Base-by-base conservation (phyloP, 2,888 invertebrate genomes). In the Tupiocoris notatus region DNA sequence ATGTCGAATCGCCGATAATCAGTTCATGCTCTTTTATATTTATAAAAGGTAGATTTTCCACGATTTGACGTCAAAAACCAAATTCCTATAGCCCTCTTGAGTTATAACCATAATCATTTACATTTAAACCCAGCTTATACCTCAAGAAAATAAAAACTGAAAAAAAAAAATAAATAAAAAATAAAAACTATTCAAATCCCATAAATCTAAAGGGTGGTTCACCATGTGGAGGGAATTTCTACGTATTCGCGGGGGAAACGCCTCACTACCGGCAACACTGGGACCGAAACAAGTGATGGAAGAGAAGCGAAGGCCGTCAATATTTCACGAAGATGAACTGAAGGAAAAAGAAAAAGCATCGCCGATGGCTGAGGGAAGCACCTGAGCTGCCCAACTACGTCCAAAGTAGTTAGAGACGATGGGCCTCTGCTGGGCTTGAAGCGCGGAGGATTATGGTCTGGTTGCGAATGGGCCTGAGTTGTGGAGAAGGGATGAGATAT, bases 271-370 rank as follows among this genome's bases (percentile, higher is more conserved):
- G 39, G 39, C 6, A 39, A 39, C 25, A n/a, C 9, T 18, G 64
- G 25, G n/a, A n/a, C n/a, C n/a, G n/a, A n/a, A 22, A 25, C 63
- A 63, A 22, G n/a, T 22, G 64, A 65, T 65, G 39, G 25, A 39
- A n/a, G 25, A 39, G 6, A 25, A 9, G 12, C 16, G 73, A 21
- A 39, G 73, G 73, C 54, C 62, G 73, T 62, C 73, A 73, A 73
- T 73, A 73, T 73, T 73, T 73, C 73, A 73, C 73, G 54, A 73
- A 73, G 73, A 73, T 62, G 73, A 62, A 62, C 73, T 39, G 39
- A 20, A 18, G 21, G 21, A 21, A 21, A 23, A 39, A 39, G 39
- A 39, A 39, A 39, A 39, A 39, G 39, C 12, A 39, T 39, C 39
- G 39, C 6, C 39, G 12, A 39, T 39, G 3, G 63, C 39, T 25